Percentiles rank a stretch among this genome's conserved stretches.
Evolutionary conservation across 2,888 invertebrate species (phyloP).

Genomic region (Synergus laeviventris): DNA sequence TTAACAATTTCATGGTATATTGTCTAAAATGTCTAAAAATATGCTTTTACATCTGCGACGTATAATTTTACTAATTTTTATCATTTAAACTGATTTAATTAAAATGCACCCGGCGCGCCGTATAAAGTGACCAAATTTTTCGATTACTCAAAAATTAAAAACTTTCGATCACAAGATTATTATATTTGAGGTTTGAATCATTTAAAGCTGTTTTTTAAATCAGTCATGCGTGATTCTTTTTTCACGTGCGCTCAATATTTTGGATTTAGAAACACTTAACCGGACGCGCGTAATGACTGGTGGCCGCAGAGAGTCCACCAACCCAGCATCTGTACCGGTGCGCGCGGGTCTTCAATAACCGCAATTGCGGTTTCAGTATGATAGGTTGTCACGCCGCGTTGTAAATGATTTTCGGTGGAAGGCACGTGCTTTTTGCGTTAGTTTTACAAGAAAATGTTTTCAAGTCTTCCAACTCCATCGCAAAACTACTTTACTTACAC

Average conservation of each 20-base stretch:
- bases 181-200: no score
- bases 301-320: slow-evolving; percentile 64
- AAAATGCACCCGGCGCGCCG: background rate
- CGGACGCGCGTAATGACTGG: slow-evolving; percentile 71
- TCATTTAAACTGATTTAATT: background rate
- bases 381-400: slow-evolving; percentile 69
- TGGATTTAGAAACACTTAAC: slow-evolving; percentile 65
- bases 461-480: background rate
- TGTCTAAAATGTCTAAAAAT: no score
- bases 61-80: no score
- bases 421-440: background rate
- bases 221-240: background rate
- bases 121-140: background rate
- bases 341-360: slow-evolving; percentile 68
- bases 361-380: slow-evolving; percentile 71
- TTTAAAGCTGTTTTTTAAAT: background rate
- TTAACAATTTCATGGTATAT: background rate
- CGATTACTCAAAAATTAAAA: background rate
- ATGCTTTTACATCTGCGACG: no score
- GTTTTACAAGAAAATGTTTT: background rate
- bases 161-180: background rate
- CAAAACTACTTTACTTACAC: background rate
- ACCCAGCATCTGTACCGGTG: slow-evolving; percentile 61
- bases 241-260: slow-evolving; percentile 40
- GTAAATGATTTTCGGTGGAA: slow-evolving; percentile 65